A percentile compares a stretch with the other conserved stretches of the same genome.
phyloP scores from a whole-genome alignment of 1,140 invertebrate species.

The Megalopta genalis region DNA sequence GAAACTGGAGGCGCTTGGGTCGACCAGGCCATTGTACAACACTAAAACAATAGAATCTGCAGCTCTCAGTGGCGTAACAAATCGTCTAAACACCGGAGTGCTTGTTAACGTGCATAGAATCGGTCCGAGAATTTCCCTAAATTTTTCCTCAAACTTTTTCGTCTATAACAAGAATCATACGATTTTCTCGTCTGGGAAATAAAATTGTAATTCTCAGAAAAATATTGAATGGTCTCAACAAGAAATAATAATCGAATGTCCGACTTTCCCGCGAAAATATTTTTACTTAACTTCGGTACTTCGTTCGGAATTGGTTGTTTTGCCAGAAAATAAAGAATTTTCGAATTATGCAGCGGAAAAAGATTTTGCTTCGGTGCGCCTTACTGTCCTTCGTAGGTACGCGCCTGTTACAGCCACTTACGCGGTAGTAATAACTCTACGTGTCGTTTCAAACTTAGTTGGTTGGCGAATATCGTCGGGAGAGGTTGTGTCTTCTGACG shows the following conservation, averaged over 20 bases:
- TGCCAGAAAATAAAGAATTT: background rate
- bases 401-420: slow-evolving; percentile 59
- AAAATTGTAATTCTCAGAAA: background rate
- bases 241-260: too few relatives aligned
- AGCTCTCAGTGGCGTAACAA: slow-evolving; percentile 63
- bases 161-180: background rate
- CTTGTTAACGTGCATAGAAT: background rate
- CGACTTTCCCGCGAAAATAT: background rate
- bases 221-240: too few relatives aligned
- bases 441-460: slow-evolving; percentile 65
- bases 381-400: background rate
- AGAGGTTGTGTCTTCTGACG: slow-evolving; percentile 17
- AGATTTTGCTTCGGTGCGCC: background rate
- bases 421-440: slow-evolving; percentile 69
- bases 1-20: slow-evolving; percentile 70
- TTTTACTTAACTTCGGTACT: too few relatives aligned
- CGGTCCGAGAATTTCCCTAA: background rate
- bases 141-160: background rate
- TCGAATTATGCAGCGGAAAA: background rate
- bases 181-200: background rate
- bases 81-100: background rate
- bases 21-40: slow-evolving; percentile 72
- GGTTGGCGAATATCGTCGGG: slow-evolving; percentile 48
- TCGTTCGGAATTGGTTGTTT: background rate
- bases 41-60: slow-evolving; percentile 77